Evolutionary conservation across 2,797 vertebrate species (phyloP), one percentile per base, ranked within the genome.

Genomic region (Oreochromis grahami): DNA sequence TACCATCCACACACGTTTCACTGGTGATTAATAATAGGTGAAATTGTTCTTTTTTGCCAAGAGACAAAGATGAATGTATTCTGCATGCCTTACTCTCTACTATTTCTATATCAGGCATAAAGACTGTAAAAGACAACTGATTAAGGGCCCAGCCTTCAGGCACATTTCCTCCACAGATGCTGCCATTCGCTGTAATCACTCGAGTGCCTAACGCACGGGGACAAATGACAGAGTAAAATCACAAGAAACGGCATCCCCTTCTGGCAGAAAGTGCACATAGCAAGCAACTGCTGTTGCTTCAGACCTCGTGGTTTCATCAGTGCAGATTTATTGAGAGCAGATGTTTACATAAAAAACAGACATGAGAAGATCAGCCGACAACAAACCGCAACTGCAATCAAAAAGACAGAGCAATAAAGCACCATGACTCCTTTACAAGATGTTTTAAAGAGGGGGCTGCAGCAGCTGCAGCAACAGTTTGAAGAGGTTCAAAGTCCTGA

Each of bases 181-280:
- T 86, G 84, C 72, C 63, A 74, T 74, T 58, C 21, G 38, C 78
- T 84, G 51, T 51, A 81, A 83, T 85, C 15, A 58, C 32, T 29
- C 5, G 12, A 82, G 74, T 15, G 80, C 12, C 29, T 72, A 32
- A 68, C 36, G 24, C 32, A 68, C 3, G 5, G 74, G 52, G 21
- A 78, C 7, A 48, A 78, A 38, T 11, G 38, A 26, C 51, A 34
- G 26, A 53, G 36, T 26, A 6, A 56, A 82, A 88, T 72, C 13
- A 86, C 41, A 90, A 85, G 84, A 91, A 94, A 93, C 19, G 90
- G 93, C 92, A 81, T 21, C 91, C 92, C 89, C 94, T 88, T 80
- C 83, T 95, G 95, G 91, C 63, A 63, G 34, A 77, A 89, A 63
- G 19, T 13, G 8, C 38, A 52, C 50, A 88, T 45, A 84, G 60